Base-by-base conservation (phyloP, 2,797 vertebrate species). In the Cygnus olor region DNA sequence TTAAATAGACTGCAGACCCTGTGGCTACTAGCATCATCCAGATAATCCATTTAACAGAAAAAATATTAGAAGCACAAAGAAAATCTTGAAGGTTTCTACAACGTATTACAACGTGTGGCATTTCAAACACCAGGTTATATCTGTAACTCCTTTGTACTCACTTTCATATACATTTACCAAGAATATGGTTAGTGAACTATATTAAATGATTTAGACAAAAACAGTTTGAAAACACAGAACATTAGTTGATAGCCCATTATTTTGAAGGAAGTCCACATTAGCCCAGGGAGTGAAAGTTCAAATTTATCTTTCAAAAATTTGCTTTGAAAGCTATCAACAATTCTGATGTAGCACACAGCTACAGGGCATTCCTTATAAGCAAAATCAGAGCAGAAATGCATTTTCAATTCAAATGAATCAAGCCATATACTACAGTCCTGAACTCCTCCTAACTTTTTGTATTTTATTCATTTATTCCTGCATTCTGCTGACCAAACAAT, bases 391-490 rank as follows among this genome's bases (percentile, higher is more conserved):
- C 16, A 82, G 44, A 95, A 95, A 86, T 27, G 4, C 32, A 66
- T 70, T 95, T 91, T 73, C 32, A 28, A 51, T 69, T 86, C 21
- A 70, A 77, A n/a, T 66, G 47, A 89, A 84, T 54, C 0, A 0
- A 91, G 14, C 51, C 42, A 42, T 61, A 73, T 27, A 61, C 54
- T 78, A 63, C 60, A 94, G 54, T 51, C 17, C 49, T 79, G 71
- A 82, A 80, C 64, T 27, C 80, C 58, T 58, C 83, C 70, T 58
- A 88, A 14, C 0, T 0, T 88, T 72, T 83, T 64, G 45, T 27
- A 44, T 49, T 89, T 74, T 66, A 83, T 76, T 88, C 44, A 92
- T 72, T 90, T 87, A 51, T 70, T 89, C 38, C 63, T 91, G 57
- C 42, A 82, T 71, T 85, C 60, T 65, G 42, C 60, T 82, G 56